Evolutionary conservation across 2,797 vertebrate genomes (phyloP).

Genomic region (Eospalax fontanierii): DNA sequence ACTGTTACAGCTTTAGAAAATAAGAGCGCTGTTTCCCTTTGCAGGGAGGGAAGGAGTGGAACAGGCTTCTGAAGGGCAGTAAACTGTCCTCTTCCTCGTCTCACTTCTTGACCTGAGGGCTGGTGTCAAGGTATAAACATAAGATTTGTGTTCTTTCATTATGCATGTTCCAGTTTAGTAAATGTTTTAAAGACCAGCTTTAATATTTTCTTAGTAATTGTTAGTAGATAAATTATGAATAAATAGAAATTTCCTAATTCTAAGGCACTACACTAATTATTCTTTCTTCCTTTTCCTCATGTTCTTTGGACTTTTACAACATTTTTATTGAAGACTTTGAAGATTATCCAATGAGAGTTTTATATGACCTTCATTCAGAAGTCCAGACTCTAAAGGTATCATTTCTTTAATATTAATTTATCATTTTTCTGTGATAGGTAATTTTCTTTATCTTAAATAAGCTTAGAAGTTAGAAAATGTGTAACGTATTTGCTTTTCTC

Average conservation of each 20-base stretch:
- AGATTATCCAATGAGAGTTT: slow-evolving; percentile 88
- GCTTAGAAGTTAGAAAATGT: slow-evolving; percentile 44
- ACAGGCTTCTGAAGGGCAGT: neutral
- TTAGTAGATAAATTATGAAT: neutral
- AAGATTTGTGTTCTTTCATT: neutral
- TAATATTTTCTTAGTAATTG: neutral
- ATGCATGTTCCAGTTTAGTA: neutral
- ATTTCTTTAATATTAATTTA: slow-evolving; percentile 19
- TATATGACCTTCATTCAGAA: slow-evolving; percentile 92
- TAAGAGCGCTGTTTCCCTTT: neutral
- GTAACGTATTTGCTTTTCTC: slow-evolving; percentile 62
- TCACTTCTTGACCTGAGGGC: neutral
- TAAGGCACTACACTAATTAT: slow-evolving; percentile 10
- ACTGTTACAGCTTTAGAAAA: neutral
- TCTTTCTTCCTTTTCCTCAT: slow-evolving; percentile 48
- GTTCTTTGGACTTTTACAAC: slow-evolving; percentile 58
- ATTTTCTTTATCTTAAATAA: slow-evolving; percentile 43
- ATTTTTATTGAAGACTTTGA: slow-evolving; percentile 87
- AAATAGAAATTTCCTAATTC: neutral
- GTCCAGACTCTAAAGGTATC: slow-evolving; percentile 93
- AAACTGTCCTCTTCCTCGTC: neutral
- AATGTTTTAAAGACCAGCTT: neutral
- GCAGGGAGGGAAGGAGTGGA: neutral
- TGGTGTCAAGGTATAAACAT: neutral
- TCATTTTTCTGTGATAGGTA: slow-evolving; percentile 30